Base-by-base conservation (phyloP, 2,888 invertebrate genomes). In the Eupsilia transversa region DNA sequence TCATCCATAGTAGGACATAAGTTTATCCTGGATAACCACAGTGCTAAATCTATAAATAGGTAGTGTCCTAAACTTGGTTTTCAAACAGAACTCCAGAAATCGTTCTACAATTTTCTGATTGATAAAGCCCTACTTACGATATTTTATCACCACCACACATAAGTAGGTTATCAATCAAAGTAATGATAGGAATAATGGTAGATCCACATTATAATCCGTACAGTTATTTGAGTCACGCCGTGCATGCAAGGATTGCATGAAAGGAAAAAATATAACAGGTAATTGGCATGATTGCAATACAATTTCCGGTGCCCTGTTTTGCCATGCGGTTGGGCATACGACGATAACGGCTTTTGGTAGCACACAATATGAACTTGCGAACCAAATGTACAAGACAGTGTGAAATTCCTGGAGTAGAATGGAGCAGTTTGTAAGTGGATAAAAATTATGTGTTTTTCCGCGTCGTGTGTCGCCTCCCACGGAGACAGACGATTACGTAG, bases 381-480 rank as follows among this genome's bases (percentile, higher is more conserved):
- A 64, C 12, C 6, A 59, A 54, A 65, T 67, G 35, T 27, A 43
- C 10, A 49, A 77, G n/a, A n/a, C n/a, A n/a, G 33, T 63, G 63
- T 63, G 56, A 63, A 63, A 66, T 76, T 54, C 41, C 38, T 68
- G 54, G 67, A 74, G 52, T 66, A 49, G n/a, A 78, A 67, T 33
- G 61, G 23, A 76, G 43, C 27, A 23, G 56, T 65, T 74, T 65
- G 23, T 72, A 77, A 71, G 76, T 77, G 76, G 76, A 82, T 72
- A 79, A 79, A 72, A 78, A 75, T 81, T 67, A 82, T 71, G 41
- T 77, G 43, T 79, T 77, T 73, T 84, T 78, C 74, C 79, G 72
- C 72, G 71, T 80, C 80, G 49, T 60, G 35, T 3, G 27, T 57
- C 60, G 65, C 35, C 79, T 68, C 82, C 83, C 82, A 82, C 82